Base-by-base conservation (phyloP, 2,888 invertebrate species). In the Ommatoiulus sabulosus region DNA sequence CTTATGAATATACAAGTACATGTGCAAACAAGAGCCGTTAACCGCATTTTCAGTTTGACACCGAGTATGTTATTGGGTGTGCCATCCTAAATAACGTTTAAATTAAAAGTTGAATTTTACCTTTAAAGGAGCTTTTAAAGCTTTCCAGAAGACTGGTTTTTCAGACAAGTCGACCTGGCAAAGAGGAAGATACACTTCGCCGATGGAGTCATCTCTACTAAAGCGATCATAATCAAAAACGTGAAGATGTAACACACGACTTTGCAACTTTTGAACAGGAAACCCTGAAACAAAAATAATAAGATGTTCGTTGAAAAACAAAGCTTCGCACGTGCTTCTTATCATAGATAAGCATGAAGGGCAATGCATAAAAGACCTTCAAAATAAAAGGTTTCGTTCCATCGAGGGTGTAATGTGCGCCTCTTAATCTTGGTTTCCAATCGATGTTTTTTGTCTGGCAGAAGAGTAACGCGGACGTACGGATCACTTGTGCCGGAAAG, bases 331-430 rank as follows among this genome's bases (percentile, higher is more conserved):
- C 24, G 5, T 84, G 0, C 4, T 84, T 84, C 24, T 6, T 6
- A 10, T 20, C 6, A 85, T 35, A 35, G 3, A 44, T 24, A 84
- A 44, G 44, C 20, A 85, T n/a, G 43, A 10, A 85, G 17, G 6
- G 12, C 84, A 44, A 85, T 3, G 85, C 43, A 5, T 12, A 85
- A 10, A 85, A 85, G 44, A 94, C 94, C 97, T 93, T 97, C 97
- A 92, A 97, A 97, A 93, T 97, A 97, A 92, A 97, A 97, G 44
- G 97, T 97, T 93, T 97, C 97, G 93, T 97, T 97, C 97, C 97
- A 97, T 91, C 97, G 94, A 0, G 97, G 97, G 93, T 97, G 97
- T 88, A 97, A 94, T 24, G 97, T 97, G 90, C 97, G 95, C 90
- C 97, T 94, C 92, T 97, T 97, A 92, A 97, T 97, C 94, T 97